phyloP scores from a whole-genome alignment of 1,140 invertebrate species.

The Aphelinus atriplicis region DNA sequence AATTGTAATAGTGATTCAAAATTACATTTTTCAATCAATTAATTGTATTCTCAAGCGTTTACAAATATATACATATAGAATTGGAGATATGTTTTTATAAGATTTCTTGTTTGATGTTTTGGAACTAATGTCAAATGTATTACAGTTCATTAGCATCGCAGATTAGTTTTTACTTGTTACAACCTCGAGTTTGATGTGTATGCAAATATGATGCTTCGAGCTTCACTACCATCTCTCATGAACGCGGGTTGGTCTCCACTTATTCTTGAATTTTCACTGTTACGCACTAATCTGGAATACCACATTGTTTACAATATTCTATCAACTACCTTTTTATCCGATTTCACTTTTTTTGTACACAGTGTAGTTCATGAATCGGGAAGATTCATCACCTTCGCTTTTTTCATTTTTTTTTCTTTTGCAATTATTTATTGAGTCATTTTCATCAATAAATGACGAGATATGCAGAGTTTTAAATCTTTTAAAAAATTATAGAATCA shows the following conservation, averaged over 20 bases:
- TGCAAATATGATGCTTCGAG: constrained; percentile 19
- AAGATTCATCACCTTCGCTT: constrained; percentile 24
- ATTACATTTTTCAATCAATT: constrained; percentile 57
- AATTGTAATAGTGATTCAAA: constrained; percentile 45
- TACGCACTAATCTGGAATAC: constrained; percentile 53
- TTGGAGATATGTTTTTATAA: constrained; percentile 61
- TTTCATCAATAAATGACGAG: constrained; percentile 29
- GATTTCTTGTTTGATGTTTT: constrained; percentile 34
- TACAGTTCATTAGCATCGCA: constrained; percentile 55
- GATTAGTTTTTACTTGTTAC: constrained; percentile 51
- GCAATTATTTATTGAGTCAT: constrained; percentile 21
- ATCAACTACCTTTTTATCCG: constrained; percentile 53
- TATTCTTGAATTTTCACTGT: background rate
- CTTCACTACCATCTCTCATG: constrained; percentile 17
- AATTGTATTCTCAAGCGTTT: constrained; percentile 54
- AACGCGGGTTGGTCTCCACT: constrained; percentile 13
- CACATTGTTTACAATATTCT: constrained; percentile 54
- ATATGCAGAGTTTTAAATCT: constrained; percentile 38
- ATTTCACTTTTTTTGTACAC: constrained; percentile 62
- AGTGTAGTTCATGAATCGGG: constrained; percentile 48
- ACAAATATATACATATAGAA: constrained; percentile 65
- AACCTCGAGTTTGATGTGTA: constrained; percentile 52
- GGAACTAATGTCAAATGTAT: constrained; percentile 43
- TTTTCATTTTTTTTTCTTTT: constrained; percentile 15
- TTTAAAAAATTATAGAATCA: constrained; percentile 33